Base-by-base conservation (phyloP, 1,140 invertebrate species). In the Drosophila aff. region DNA sequence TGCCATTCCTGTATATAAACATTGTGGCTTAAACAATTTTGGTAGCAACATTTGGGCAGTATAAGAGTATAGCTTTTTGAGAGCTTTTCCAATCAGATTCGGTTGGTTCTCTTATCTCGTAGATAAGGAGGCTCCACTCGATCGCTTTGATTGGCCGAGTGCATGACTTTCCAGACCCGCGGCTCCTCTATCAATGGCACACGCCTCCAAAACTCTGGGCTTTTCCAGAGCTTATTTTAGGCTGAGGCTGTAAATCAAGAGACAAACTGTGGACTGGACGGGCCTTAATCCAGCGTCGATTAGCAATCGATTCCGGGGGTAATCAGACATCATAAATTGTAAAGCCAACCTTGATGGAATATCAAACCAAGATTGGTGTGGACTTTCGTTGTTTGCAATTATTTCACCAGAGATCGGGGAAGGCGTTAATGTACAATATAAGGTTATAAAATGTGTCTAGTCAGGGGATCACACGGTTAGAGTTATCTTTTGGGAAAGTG, bases 241-340 rank as follows among this genome's bases (percentile, higher is more conserved):
- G 21, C 21, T 31, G 8, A 36, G 13, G 55, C 38, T 18, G 23
- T 73, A 73, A 73, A 73, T 73, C 11, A 60, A 13, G 13, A 72
- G 66, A 49, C 69, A 50, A 71, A 41, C 26, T 49, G 11, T 15
- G 28, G 43, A 28, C 67, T 49, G 28, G 61, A 52, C 66, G 21
- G 40, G 18, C n/a, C 31, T 1, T 55, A 71, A 71, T 68, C 63
- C 67, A 8, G 7, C 3, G 18, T 2, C 23, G 49, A 71, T 71
- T 67, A 71, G 8, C 46, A 23, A 41, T 38, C 10, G 38, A 52
- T 73, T 73, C 44, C 23, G 15, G 15, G 13, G 41, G 36, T 11
- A 49, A 41, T 72, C 67, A 73, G 55, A 50, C 67, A 13, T 46
- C 53, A 73, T 73, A 73, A 73, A 73, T 73, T 40, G 44, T 36